Evolutionary conservation across 2,113 vertebrate genomes (phyloP), one percentile per base, ranked within the genome.

Genomic region (Porphyrio hochstetteri): DNA sequence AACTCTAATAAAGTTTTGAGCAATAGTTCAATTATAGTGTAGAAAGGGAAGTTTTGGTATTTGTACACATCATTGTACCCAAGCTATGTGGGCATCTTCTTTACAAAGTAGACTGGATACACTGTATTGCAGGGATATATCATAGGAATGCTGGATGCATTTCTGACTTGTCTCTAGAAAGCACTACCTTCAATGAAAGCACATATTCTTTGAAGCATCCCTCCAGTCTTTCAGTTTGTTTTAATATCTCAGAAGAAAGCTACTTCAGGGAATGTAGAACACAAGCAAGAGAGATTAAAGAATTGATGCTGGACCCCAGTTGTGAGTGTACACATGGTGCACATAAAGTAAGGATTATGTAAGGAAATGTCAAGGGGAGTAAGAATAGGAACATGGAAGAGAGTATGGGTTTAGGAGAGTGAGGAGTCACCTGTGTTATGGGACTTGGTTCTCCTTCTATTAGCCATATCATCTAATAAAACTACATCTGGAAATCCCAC

Each of bases 1-100:
- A 29, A 59, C 0, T 44, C 24, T 64, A 71, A 67, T 2, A 68
- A n/a, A 10, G 21, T 93, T 82, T 52, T 85, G n/a, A 35, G 36
- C 23, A 46, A 4, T 19, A 3, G 1, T 42, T 59, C 13, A 50
- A 18, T 38, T 11, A 60, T 11, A 50, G 5, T 0, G 6, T 8
- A 44, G 27, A 13, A 53, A 67, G 21, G 33, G 13, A 61, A 61
- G 4, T 38, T 86, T 64, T 9, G 14, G 8, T 52, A 17, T 88
- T 59, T 77, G 4, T 59, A 19, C 9, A 18, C n/a, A 19, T 68
- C 21, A 38, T 20, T 61, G 7, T 60, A 36, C 9, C 5, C 27
- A 36, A 5, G 1, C 3, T 48, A 17, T 16, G 4, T 44, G 55
- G 35, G 3, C 36, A 40, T 14, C n/a, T 46, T 76, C 25, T 60